These are phyloP conservation scores for Andrena fulva DNA, from an alignment of 2,888 invertebrate genomes.

Conservation along the genomic window DNA sequence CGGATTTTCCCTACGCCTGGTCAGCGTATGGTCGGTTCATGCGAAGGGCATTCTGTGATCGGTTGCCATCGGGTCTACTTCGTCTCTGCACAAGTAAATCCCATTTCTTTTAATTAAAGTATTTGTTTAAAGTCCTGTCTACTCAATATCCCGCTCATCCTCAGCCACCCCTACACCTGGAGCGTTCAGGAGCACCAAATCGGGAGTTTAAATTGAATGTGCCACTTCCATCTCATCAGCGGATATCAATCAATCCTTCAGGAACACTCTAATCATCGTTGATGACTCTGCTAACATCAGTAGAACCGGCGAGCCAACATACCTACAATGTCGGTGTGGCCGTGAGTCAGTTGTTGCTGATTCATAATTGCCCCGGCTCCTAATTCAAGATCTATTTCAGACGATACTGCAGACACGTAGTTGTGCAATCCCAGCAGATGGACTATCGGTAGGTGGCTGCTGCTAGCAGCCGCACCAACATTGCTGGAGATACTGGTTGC, in stretches of 20 bases:
- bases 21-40: no score
- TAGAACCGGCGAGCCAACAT: not conserved
- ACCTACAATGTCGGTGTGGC: not conserved
- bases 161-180: no score
- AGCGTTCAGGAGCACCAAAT: no score
- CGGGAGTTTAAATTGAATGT: no score
- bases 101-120: no score
- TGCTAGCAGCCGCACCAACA: conserved; percentile 30
- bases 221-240: not conserved
- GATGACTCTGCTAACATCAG: not conserved
- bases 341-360: conserved; percentile 24
- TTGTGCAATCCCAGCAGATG: conserved; percentile 62
- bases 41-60: no score
- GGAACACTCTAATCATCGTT: not conserved
- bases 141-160: no score
- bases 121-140: no score
- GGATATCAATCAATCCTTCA: conserved; percentile 4
- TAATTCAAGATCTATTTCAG: conserved; percentile 60
- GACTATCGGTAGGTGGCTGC: conserved; percentile 52
- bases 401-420: conserved; percentile 53
- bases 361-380: conserved; percentile 20
- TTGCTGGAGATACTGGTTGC: conserved; percentile 53
- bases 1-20: no score
- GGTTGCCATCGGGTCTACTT: no score
- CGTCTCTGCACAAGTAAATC: no score